Base-by-base conservation (phyloP, 1,140 invertebrate species). In the Drosophila aff. region DNA sequence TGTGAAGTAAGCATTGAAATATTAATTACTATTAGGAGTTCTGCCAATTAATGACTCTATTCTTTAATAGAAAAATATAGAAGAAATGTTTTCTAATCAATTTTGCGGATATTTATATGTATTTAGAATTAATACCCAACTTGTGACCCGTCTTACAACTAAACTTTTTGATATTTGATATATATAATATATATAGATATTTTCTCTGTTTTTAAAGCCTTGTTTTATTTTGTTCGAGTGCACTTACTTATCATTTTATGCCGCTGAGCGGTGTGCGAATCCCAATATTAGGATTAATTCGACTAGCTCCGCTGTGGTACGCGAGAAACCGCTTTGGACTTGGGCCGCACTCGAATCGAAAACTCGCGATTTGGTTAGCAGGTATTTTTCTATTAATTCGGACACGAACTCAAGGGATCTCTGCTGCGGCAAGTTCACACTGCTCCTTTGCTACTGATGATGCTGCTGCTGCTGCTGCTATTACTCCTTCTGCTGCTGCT, bases 181-280 rank as follows among this genome's bases (percentile, higher is more conserved):
- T 10, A 9, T 11, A 33, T 33, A 33, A 10, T 18, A 7, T 7
- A 28, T 28, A 6, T 28, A 28, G 2, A 15, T 13, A 11, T 31
- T 52, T 3, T 9, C 7, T 6, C 3, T 0, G 4, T 15, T 33
- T 15, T 13, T 3, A 8, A 1, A 3, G 0, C 10, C 7, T n/a
- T 28, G n/a, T 1, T 4, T 23, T 13, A 21, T 21, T 41, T 36
- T 23, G 1, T 50, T 21, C 11, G 43, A 62, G 49, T 65, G 38
- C 60, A 90, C 84, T 89, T 90, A 89, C 84, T 85, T 89, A 89
- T 89, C 84, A 89, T 89, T 89, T 89, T 89, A 81, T 90, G 85
- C 84, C 84, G 81, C 85, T 78, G 64, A 82, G 84, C 78, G 78
- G 77, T 90, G 78, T 69, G 85, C 71, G 58, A 89, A 90, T 90